These are phyloP conservation scores for Koerneria pararmatus DNA, from an alignment of 2,888 invertebrate genomes.

Conservation along the genomic window DNA sequence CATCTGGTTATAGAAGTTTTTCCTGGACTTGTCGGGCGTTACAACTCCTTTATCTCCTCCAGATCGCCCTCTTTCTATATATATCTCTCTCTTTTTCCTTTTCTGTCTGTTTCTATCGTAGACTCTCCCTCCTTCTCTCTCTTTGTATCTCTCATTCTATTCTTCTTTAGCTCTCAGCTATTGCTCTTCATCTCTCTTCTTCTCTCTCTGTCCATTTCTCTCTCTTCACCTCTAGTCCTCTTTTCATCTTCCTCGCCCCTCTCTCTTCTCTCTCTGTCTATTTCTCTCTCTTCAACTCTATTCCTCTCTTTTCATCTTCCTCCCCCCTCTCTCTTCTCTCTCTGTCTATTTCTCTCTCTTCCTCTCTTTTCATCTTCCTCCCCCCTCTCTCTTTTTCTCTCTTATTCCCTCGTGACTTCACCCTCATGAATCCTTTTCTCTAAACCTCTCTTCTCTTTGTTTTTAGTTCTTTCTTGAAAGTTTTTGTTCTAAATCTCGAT, in stretches of 20 bases:
- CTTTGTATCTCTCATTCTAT: conserved; percentile 18
- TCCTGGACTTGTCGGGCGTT: background rate
- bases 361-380: background rate
- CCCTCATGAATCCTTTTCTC: no score
- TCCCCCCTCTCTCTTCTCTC: conserved; percentile 5
- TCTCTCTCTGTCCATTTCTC: conserved; percentile 8
- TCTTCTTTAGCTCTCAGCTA: conserved; percentile 15
- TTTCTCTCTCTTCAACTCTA: background rate
- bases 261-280: conserved; percentile 12
- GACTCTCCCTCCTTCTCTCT: conserved; percentile 8
- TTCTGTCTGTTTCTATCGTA: background rate
- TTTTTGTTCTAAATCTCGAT: no score
- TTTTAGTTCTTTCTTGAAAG: no score
- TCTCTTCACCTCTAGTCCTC: background rate
- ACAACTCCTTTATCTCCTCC: conserved; percentile 2
- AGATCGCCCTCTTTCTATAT: background rate
- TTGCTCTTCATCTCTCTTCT: conserved; percentile 19
- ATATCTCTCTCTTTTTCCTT: conserved; percentile 8
- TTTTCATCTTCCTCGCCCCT: conserved; percentile 12
- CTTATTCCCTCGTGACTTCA: no score
- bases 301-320: conserved; percentile 16
- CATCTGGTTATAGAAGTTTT: background rate
- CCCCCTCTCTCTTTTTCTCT: no score
- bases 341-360: background rate
- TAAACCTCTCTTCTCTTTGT: conserved; percentile 17